Evolutionary conservation across 2,113 vertebrate genomes (phyloP).

Genomic region (Cynocephalus volans): DNA sequence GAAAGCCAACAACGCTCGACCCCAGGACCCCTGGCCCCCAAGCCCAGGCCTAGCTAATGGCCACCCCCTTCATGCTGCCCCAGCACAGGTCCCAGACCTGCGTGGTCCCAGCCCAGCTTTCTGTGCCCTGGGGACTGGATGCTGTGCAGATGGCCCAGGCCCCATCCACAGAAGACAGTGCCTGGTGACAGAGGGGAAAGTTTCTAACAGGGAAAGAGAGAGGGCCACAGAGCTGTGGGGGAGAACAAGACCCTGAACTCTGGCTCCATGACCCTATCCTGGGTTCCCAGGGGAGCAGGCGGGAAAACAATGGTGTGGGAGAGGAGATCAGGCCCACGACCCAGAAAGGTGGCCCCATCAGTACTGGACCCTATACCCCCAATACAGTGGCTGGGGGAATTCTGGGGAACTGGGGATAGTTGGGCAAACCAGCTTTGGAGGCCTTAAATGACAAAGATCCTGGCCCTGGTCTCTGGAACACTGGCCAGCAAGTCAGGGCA

Average conservation of each 20-base stretch:
- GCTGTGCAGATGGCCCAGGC: background rate
- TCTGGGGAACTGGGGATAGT: background rate
- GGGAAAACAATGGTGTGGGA: background rate
- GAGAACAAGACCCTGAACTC: background rate
- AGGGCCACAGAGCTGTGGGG: background rate
- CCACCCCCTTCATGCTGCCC: background rate
- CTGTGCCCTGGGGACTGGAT: background rate
- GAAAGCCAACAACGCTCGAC: background rate
- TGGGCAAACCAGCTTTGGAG: background rate
- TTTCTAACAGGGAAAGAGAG: conserved; percentile 55
- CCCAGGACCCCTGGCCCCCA: background rate
- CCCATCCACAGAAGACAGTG: background rate
- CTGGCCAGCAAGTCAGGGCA: background rate
- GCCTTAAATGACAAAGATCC: background rate
- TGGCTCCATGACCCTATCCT: background rate
- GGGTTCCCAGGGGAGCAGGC: background rate
- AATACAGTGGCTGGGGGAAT: background rate
- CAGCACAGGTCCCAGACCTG: background rate
- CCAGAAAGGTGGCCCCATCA: background rate
- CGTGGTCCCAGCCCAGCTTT: background rate
- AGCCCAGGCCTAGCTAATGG: background rate
- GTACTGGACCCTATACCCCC: background rate
- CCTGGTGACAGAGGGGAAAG: conserved; percentile 18
- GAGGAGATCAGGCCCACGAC: background rate
- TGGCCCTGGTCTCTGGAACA: background rate